phyloP scores from a whole-genome alignment of 2,888 invertebrate genomes.

The Lumbricus terrestris region DNA sequence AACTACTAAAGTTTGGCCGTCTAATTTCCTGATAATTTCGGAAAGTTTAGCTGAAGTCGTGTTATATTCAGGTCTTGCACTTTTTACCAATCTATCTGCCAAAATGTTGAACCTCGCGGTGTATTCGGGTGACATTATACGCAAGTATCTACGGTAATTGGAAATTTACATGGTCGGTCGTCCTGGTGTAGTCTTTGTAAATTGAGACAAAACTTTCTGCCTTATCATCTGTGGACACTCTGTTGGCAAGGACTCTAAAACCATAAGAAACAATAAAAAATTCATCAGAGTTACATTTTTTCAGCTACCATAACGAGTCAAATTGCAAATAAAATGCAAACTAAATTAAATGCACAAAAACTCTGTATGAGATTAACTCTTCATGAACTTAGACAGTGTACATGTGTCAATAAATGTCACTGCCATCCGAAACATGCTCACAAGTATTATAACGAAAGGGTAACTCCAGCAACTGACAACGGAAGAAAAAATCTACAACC shows the following conservation, averaged over 20 bases:
- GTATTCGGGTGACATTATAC: too few species aligned
- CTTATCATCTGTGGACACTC: not conserved
- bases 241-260: not conserved
- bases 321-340: not conserved
- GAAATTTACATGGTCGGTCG: not conserved
- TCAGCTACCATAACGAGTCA: too few species aligned
- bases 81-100: too few species aligned
- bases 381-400: not conserved
- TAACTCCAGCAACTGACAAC: not conserved
- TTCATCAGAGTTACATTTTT: not conserved
- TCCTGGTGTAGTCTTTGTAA: constrained; percentile 3
- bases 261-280: not conserved
- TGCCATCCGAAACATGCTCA: not conserved
- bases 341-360: not conserved
- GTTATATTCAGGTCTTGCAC: too few species aligned
- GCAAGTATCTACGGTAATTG: too few species aligned
- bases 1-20: too few species aligned
- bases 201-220: not conserved
- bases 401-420: not conserved
- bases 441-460: not conserved
- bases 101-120: too few species aligned
- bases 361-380: not conserved
- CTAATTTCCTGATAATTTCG: too few species aligned
- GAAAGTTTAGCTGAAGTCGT: too few species aligned
- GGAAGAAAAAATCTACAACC: not conserved